A percentile compares a stretch with the other conserved stretches of the same genome.
phyloP scores from a whole-genome alignment of 2,888 invertebrate genomes.

The Drosophila melanocephala region DNA sequence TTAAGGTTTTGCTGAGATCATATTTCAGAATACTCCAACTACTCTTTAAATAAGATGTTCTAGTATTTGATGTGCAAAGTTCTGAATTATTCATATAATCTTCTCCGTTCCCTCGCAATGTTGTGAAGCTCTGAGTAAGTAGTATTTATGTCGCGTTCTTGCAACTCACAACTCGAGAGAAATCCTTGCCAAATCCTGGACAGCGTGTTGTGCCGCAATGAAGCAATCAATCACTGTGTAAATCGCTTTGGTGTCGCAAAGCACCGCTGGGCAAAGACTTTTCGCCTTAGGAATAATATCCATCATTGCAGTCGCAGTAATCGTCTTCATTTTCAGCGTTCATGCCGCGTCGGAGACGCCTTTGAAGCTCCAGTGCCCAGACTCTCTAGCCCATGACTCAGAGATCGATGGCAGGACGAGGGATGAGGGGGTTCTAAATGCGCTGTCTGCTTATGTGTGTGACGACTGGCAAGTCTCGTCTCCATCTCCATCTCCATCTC shows the following conservation, averaged over 20 bases:
- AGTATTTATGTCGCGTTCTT: slow-evolving; percentile 61
- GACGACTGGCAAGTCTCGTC: slow-evolving; percentile 55
- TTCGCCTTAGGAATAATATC: slow-evolving; percentile 82
- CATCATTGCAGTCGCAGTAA: slow-evolving; percentile 78
- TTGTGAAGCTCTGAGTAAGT: slow-evolving; percentile 32
- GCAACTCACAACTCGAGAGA: slow-evolving; percentile 11
- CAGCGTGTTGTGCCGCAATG: slow-evolving; percentile 74
- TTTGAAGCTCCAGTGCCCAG: slow-evolving; percentile 68
- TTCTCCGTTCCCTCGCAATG: not conserved
- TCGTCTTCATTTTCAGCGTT: slow-evolving; percentile 78
- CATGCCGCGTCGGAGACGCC: slow-evolving; percentile 80
- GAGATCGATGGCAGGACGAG: slow-evolving; percentile 39
- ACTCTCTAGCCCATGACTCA: slow-evolving; percentile 68
- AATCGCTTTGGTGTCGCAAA: slow-evolving; percentile 82
- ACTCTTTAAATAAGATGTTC: not conserved
- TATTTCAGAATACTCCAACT: not conserved
- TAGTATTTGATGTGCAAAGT: not conserved
- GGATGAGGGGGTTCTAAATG: slow-evolving; percentile 12
- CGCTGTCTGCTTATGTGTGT: slow-evolving; percentile 60
- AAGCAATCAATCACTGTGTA: slow-evolving; percentile 77
- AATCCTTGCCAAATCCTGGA: slow-evolving; percentile 73
- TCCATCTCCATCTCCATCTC: slow-evolving; percentile 20
- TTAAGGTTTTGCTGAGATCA: not conserved
- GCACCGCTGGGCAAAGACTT: slow-evolving; percentile 82
- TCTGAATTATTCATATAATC: not conserved